phyloP scores from a whole-genome alignment of 2,888 invertebrate species.

The Tetanocera ferruginea region DNA sequence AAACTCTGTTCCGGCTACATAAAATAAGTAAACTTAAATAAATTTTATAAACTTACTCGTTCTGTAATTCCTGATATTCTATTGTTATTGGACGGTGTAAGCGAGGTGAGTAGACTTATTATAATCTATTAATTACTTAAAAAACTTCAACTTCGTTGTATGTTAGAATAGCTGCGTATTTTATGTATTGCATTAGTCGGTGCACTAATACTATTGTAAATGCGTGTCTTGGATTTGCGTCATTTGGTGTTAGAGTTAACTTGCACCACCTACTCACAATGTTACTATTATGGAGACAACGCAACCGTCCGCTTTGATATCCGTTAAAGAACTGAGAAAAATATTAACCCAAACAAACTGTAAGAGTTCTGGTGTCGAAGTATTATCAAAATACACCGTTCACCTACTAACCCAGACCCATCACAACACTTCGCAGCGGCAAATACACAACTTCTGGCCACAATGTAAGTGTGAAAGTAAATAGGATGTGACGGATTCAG shows the following conservation, averaged over 20 bases:
- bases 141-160: no score
- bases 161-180: neutral
- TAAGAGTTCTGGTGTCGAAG: neutral
- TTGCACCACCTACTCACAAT: neutral
- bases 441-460: constrained; percentile 2
- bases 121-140: no score
- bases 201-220: constrained; percentile 3
- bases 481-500: constrained; percentile 28
- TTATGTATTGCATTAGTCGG: neutral
- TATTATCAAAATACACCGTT: constrained; percentile 44
- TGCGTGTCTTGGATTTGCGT: neutral
- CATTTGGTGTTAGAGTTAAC: neutral
- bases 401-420: constrained; percentile 55
- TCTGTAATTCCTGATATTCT: no score
- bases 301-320: neutral
- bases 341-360: neutral
- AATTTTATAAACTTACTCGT: no score
- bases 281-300: neutral
- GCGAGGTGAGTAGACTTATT: no score
- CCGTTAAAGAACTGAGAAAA: neutral
- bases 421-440: constrained; percentile 10
- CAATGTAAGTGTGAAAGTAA: neutral
- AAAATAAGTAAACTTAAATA: no score
- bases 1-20: no score
- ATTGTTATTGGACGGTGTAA: no score